Base-by-base conservation (phyloP, 2,888 invertebrate genomes). In the Meliscaeva auricollis region DNA sequence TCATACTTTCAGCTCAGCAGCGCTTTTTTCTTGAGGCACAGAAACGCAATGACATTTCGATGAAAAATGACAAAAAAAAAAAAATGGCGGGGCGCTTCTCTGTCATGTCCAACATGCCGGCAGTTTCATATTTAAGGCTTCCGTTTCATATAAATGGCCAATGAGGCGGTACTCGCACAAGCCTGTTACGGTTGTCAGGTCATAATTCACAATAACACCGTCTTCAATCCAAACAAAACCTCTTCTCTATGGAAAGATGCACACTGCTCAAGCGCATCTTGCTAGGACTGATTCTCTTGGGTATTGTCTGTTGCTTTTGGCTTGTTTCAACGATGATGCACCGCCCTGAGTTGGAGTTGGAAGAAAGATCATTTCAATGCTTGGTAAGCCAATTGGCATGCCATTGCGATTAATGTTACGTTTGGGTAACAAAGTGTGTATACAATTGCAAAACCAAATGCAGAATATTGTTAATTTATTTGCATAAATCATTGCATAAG, bases 401-500 rank as follows among this genome's bases (percentile, higher is more conserved):
- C 79, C 54, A 17, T 35, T 50, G 56, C 32, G 72, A 56, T 77
- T 56, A 72, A 46, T 66, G 56, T 66, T 70, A 26, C n/a, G 32
- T 35, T 69, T 38, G 38, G 38, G 48, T 64, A 69, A 72, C 73
- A 62, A 64, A 73, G 64, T 80, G 76, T 76, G 50, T 81, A 50
- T 20, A 41, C 68, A 72, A 76, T 85, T 85, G 81, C 82, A 81
- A 69, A 82, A 11, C 73, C 69, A 70, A 84, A 87, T 82, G 70
- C 74, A 78, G 70, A 78, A 87, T 78, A 62, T 64, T 64, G 87
- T 87, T 82, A 74, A 87, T 87, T 82, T 82, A 87, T 87, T 87
- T 87, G 82, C 87, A 87, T 87, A 87, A 87, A 87, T 87, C 85
- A 87, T 87, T 87, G 87, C 87, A 78, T 82, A 87, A 81, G 66